Base-by-base conservation (phyloP, 2,113 vertebrate species). In the Odobenus rosmarus region DNA sequence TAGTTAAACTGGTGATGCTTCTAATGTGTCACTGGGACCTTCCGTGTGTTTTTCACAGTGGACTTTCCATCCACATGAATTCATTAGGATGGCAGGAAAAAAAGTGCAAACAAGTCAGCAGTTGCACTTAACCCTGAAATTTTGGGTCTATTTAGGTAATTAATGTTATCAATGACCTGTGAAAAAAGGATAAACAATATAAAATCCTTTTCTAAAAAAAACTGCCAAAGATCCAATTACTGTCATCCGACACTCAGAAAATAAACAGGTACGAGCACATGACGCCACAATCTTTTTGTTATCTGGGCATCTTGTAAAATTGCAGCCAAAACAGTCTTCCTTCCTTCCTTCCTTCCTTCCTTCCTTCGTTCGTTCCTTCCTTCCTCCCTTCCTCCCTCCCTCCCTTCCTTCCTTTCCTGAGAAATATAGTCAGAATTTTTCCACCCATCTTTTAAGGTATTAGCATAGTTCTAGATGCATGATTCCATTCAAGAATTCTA, bases 1-100 rank as follows among this genome's bases (percentile, higher is more conserved):
- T 39, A 5, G 80, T 97, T 96, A 82, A 61, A 53, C 51, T 76
- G 92, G 49, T 33, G 62, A 76, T 76, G 88, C 67, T 83, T 93
- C 72, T 61, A n/a, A 51, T n/a, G 87, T 72, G 91, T 90, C 85
- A 13, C 39, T 21, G 51, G 84, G 71, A 91, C 77, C 49, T 91
- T 82, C 93, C 46, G 23, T 81, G 71, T 46, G 46, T 88, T 96
- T 95, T 96, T 92, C 46, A 59, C 12, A 13, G 72, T 46, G 51
- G 39, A 84, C 61, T 95, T 93, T 55, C 88, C 55, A 88, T 42
- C 74, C n/a, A 33, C 11, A 19, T 39, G 53, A 96, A 88, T 95
- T 90, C 90, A 95, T 92, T 88, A 88, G 74, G 77, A 64, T 46
- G 42, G 15, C 6, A 26, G 96, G 0, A 51, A 92, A 89, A 91